Percentiles rank a stretch among this genome's conserved stretches.
Conservation (phyloP, 1,140 invertebrate species). For the Episyrphus balteatus region DNA sequence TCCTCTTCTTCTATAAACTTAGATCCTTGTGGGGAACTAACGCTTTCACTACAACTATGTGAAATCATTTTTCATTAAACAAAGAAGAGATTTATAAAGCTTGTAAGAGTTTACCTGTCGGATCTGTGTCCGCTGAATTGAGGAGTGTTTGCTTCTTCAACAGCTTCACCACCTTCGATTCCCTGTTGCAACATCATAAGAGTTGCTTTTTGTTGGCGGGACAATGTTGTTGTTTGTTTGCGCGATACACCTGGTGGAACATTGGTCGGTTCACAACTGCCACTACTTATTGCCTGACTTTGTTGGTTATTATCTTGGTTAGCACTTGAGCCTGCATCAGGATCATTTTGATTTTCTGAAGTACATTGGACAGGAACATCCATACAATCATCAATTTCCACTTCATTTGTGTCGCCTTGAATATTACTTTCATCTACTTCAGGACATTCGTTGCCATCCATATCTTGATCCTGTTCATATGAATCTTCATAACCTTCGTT, state of each 20-base stretch:
- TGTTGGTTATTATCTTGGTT: slow-evolving; percentile 36
- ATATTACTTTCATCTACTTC: slow-evolving; percentile 32
- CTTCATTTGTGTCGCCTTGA: slow-evolving; percentile 50
- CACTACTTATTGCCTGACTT: slow-evolving; percentile 47
- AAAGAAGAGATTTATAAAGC: background rate
- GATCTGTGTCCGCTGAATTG: slow-evolving; percentile 53
- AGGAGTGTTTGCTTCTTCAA: slow-evolving; percentile 56
- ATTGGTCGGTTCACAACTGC: slow-evolving; percentile 27
- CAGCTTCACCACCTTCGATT: slow-evolving; percentile 30
- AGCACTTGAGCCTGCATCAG: slow-evolving; percentile 31
- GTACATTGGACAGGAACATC: slow-evolving; percentile 39
- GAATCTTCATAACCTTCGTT: slow-evolving; percentile 45
- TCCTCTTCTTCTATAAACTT: slow-evolving; percentile 46
- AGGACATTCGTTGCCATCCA: slow-evolving; percentile 36
- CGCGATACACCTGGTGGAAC: slow-evolving; percentile 9
- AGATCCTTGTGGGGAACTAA: slow-evolving; percentile 68
- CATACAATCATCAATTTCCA: slow-evolving; percentile 52
- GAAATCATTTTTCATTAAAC: background rate
- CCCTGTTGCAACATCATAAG: slow-evolving; percentile 6
- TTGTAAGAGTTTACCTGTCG: slow-evolving; percentile 48
- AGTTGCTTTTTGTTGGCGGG: slow-evolving; percentile 10
- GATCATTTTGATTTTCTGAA: slow-evolving; percentile 20
- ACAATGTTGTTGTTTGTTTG: slow-evolving; percentile 25
- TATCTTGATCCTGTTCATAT: slow-evolving; percentile 42
- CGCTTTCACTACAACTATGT: slow-evolving; percentile 70